These are phyloP conservation scores for Xenopus laevis DNA, from an alignment of 2,113 vertebrate genomes.

Conservation along the genomic window DNA sequence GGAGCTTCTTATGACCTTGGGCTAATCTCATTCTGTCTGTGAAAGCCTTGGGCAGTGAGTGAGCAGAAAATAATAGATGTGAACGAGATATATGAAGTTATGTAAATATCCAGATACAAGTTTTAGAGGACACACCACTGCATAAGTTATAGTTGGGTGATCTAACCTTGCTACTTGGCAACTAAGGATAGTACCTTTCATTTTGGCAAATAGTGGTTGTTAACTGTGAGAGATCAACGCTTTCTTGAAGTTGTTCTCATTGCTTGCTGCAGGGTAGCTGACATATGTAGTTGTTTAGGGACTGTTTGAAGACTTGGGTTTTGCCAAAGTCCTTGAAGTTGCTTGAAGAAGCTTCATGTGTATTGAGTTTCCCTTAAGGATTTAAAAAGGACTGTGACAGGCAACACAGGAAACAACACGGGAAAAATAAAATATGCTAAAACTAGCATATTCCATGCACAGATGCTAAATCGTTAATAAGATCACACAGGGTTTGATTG, in stretches of 20 bases:
- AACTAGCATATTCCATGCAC: too few relatives aligned
- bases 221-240: not conserved
- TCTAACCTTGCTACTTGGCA: not conserved
- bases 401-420: not conserved
- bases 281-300: not conserved
- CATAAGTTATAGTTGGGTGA: not conserved
- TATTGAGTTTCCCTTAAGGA: slow-evolving; percentile 1
- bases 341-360: not conserved
- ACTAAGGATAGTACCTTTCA: not conserved
- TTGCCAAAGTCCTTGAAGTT: not conserved
- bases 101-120: not conserved
- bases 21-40: not conserved
- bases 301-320: slow-evolving; percentile 8
- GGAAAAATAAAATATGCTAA: not conserved
- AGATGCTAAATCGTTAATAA: too few relatives aligned
- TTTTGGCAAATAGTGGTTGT: not conserved
- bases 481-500: too few relatives aligned
- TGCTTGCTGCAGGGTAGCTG: slow-evolving; percentile 2
- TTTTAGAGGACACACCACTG: not conserved
- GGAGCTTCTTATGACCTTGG: not conserved
- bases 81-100: not conserved
- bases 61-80: not conserved
- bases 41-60: not conserved
- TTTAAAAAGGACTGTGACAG: not conserved
- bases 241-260: slow-evolving; percentile 1